Conservation (phyloP, 2,113 vertebrate genomes). For the Choloepus hoffmanni region DNA sequence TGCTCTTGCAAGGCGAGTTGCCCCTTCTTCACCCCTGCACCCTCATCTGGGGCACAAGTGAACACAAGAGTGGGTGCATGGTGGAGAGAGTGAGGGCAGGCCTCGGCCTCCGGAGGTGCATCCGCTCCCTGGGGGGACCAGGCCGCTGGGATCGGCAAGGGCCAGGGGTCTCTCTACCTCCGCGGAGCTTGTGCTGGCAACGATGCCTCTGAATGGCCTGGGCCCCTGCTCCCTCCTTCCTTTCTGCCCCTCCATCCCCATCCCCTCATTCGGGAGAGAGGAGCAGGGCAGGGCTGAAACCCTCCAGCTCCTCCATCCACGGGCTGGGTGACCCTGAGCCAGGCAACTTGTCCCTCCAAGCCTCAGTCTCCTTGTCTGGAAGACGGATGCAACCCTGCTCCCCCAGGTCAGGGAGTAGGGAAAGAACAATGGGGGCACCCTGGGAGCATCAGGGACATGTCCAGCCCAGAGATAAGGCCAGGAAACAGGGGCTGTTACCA, state of each 20-base stretch:
- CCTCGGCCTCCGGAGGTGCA: neutral
- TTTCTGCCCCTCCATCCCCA: no score
- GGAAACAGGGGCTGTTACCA: rapidly evolving
- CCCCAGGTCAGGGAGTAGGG: rapidly evolving
- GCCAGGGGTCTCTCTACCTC: rapidly evolving
- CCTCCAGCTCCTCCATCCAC: neutral
- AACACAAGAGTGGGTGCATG: no score
- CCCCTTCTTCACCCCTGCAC: no score
- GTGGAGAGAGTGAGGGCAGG: rapidly evolving
- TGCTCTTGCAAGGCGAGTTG: no score
- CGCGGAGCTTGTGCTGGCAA: rapidly evolving
- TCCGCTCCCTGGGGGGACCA: neutral
- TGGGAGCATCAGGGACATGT: rapidly evolving
- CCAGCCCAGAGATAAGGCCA: rapidly evolving
- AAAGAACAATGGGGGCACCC: rapidly evolving
- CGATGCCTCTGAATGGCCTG: rapidly evolving
- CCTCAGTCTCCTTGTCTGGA: neutral
- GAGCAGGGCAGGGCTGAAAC: neutral
- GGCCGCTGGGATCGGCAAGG: rapidly evolving
- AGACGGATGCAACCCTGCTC: neutral
- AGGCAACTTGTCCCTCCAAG: no score
- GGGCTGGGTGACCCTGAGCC: neutral
- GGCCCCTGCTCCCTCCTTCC: no score
- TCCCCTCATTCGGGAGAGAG: no score
- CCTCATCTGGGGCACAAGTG: no score